Evolutionary conservation across 1,140 invertebrate species (phyloP), one percentile per base, ranked within the genome.

Genomic region (Caenorhabditis brenneri): DNA sequence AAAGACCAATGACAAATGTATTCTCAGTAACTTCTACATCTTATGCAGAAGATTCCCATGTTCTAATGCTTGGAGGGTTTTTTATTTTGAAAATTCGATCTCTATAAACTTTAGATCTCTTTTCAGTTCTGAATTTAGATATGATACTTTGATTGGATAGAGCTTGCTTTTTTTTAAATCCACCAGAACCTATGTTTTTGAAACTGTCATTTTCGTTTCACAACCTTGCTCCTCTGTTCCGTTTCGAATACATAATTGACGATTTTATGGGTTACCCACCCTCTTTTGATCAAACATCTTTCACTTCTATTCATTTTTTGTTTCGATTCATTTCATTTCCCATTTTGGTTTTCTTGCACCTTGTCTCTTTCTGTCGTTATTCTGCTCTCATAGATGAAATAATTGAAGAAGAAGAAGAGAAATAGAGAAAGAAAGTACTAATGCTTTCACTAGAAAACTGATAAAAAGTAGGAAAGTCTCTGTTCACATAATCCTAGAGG

Each of bases 281-380:
- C 36, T 36, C 31, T 31, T 65, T 19, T 65, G 58, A 65, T 65
- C 58, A 65, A 65, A 65, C 58, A 65, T 65, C 58, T 33, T 24
- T 15, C 58, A 12, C 15, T 33, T 9, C 58, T 6, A 16, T 55
- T 36, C 19, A 19, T 36, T 65, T 22, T 10, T 33, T 65, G 4
- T 33, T 36, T 36, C n/a, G n/a, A 51, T 16, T 10, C 48, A 10
- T 19, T 16, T 51, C 48, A 5, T 51, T 51, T 51, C 48, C 48
- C 22, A 6, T 36, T 55, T 55, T 55, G 0, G 27, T 55, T 36
- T 22, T 19, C 16, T 65, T 65, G 58, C 58, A 33, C 58, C 19
- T 33, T 65, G 33, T 19, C 31, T 36, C 6, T n/a, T 55, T 19
- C 0, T 55, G 6, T 6, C 5, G 12, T 6, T 6, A 42, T 55